A percentile compares a stretch with the other conserved stretches of the same genome.
Evolutionary conservation across 2,113 vertebrate genomes (phyloP).

Genomic region (Albula goreensis): DNA sequence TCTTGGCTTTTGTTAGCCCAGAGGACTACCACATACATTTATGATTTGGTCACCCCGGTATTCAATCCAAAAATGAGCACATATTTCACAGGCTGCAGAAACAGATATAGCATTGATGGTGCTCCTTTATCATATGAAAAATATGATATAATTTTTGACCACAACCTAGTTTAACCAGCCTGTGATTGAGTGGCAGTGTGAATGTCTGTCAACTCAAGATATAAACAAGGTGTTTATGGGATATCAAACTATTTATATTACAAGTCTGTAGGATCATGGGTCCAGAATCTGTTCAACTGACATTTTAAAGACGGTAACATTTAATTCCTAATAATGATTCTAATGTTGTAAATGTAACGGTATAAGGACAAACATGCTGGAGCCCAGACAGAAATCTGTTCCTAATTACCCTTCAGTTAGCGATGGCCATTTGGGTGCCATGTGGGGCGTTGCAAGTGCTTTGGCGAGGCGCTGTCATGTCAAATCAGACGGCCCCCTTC

Average conservation of each 20-base stretch:
- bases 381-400: neutral
- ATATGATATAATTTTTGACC: no score
- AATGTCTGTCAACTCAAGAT: neutral
- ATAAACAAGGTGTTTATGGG: neutral
- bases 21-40: no score
- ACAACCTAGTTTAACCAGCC: neutral
- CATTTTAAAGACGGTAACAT: neutral
- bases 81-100: no score
- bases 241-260: neutral
- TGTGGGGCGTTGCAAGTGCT: conserved; percentile 61
- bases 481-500: conserved; percentile 52
- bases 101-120: no score
- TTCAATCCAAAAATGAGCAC: no score
- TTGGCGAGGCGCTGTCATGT: conserved; percentile 65
- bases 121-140: no score
- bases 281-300: neutral
- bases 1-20: no score
- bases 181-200: neutral
- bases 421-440: conserved; percentile 48
- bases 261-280: neutral
- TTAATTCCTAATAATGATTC: neutral
- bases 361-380: conserved; percentile 25
- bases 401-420: neutral
- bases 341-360: conserved; percentile 20
- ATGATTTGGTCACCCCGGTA: no score